A percentile compares a stretch with the other conserved stretches of the same genome.
Evolutionary conservation across 2,888 invertebrate species (phyloP).

Genomic region (Leistus spinibarbis): DNA sequence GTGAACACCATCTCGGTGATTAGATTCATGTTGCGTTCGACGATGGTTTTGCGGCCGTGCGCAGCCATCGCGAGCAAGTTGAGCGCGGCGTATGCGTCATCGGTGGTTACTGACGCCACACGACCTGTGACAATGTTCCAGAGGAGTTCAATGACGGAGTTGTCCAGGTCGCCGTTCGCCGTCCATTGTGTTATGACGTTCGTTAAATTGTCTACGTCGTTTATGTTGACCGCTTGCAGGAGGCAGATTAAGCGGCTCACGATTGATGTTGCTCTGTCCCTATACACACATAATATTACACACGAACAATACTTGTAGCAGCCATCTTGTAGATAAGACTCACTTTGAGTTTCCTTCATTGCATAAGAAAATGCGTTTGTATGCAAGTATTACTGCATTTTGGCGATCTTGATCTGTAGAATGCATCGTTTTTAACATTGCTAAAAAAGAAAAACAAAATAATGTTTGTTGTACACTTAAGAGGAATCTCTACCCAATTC

Average conservation of each 20-base stretch:
- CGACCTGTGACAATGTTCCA: slow-evolving; percentile 85
- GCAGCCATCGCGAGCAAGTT: slow-evolving; percentile 81
- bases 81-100: slow-evolving; percentile 76
- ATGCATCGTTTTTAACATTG: slow-evolving; percentile 80
- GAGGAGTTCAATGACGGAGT: slow-evolving; percentile 68
- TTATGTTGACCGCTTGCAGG: slow-evolving; percentile 62
- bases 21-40: slow-evolving; percentile 71
- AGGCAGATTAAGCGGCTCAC: slow-evolving; percentile 66
- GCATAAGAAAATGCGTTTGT: slow-evolving; percentile 64
- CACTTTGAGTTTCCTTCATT: slow-evolving; percentile 24
- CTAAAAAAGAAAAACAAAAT: slow-evolving; percentile 49
- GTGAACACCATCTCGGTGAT: slow-evolving; percentile 76
- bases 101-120: slow-evolving; percentile 69
- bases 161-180: slow-evolving; percentile 62
- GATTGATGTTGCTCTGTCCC: slow-evolving; percentile 61
- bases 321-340: slow-evolving; percentile 12
- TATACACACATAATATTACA: slow-evolving; percentile 46
- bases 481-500: too few species aligned
- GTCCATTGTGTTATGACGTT: slow-evolving; percentile 68
- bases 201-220: slow-evolving; percentile 60
- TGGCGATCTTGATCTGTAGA: slow-evolving; percentile 76
- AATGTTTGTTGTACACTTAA: neutral
- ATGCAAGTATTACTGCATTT: slow-evolving; percentile 79
- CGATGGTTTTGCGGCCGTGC: slow-evolving; percentile 50
- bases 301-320: slow-evolving; percentile 10